Evolutionary conservation across 2,797 vertebrate genomes (phyloP).

Genomic region (Spea hammondii): DNA sequence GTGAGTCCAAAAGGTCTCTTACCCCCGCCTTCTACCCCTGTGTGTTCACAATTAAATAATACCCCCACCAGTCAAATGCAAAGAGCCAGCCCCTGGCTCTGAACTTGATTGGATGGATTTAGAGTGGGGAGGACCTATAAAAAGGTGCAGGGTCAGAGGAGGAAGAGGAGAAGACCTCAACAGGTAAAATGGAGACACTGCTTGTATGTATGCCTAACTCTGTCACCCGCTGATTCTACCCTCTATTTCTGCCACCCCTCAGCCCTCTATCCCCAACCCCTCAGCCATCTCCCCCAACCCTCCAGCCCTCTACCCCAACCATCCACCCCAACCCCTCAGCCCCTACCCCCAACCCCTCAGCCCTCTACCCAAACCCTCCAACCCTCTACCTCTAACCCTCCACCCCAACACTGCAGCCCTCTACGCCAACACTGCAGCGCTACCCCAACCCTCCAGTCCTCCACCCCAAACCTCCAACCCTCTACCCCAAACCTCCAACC

Average conservation of each 20-base stretch:
- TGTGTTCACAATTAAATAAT: conserved; percentile 39
- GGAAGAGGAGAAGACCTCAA: not conserved
- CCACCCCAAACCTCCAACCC: not conserved
- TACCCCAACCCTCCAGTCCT: not conserved
- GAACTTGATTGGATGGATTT: conserved; percentile 36
- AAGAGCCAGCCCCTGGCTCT: conserved; percentile 6
- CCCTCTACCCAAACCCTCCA: not conserved
- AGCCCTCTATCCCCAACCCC: not conserved
- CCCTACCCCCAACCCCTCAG: not conserved
- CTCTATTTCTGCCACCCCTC: not conserved
- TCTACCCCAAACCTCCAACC: not conserved
- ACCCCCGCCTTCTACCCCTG: not conserved
- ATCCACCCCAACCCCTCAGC: not conserved
- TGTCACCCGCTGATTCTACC: not conserved
- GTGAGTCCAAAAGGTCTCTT: conserved; percentile 37
- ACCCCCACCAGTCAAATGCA: conserved; percentile 28
- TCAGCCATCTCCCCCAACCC: not conserved
- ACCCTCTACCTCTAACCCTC: too few species aligned
- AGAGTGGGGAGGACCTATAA: not conserved
- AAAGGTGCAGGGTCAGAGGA: not conserved
- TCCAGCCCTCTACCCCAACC: not conserved
- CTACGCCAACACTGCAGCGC: too few species aligned
- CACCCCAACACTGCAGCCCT: not conserved
- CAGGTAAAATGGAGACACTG: conserved; percentile 20
- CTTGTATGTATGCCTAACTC: not conserved